Conservation (phyloP, 2,888 invertebrate genomes). For the Oeneis ivallda region DNA sequence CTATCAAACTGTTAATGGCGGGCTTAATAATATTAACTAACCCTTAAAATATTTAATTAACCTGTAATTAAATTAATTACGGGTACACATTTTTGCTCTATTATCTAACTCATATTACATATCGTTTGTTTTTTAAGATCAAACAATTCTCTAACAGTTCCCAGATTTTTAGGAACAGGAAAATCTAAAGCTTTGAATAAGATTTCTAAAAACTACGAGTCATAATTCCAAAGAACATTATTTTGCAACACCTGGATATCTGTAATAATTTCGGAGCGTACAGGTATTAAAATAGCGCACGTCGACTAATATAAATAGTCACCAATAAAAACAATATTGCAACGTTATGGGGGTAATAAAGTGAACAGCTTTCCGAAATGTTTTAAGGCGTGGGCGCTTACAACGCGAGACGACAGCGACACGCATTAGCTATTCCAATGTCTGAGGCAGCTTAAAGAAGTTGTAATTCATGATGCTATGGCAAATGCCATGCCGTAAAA, state of each 20-base stretch:
- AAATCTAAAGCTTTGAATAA: neutral
- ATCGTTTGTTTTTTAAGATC: no score
- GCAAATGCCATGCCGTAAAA: no score
- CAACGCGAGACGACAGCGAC: slow-evolving; percentile 2
- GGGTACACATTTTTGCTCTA: no score
- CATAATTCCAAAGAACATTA: slow-evolving; percentile 13
- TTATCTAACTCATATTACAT: no score
- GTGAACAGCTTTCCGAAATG: slow-evolving; percentile 56
- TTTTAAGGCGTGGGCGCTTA: neutral
- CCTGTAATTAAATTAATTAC: no score
- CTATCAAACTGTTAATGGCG: no score
- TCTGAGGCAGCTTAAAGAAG: neutral
- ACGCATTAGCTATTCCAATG: neutral
- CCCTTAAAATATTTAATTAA: no score
- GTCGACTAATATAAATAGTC: slow-evolving; percentile 28
- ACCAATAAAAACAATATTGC: slow-evolving; percentile 30
- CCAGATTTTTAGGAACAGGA: slow-evolving; percentile 5
- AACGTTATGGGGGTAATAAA: slow-evolving; percentile 48
- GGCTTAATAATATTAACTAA: no score
- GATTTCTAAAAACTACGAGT: slow-evolving; percentile 16
- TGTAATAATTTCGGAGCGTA: slow-evolving; percentile 9
- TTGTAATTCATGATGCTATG: neutral
- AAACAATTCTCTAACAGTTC: no score
- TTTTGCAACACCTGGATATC: slow-evolving; percentile 16
- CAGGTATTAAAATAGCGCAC: slow-evolving; percentile 24